A percentile compares a stretch with the other conserved stretches of the same genome.
Evolutionary conservation across 2,888 invertebrate species (phyloP).

Genomic region (Cephus runcator): DNA sequence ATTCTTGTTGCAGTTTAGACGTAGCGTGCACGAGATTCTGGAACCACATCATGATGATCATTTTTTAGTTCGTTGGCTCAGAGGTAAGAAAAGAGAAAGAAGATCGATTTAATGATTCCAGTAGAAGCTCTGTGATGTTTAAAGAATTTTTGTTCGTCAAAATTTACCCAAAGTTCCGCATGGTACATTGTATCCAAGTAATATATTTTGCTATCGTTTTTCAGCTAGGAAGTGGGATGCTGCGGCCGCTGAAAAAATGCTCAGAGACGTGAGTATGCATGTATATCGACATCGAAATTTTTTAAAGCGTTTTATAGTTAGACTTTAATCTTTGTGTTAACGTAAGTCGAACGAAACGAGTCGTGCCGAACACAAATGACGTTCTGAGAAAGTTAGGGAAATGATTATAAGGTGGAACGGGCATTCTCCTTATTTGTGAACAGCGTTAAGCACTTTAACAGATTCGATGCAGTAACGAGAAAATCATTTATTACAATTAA

Average conservation of each 20-base stretch:
- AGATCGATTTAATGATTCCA: neutral
- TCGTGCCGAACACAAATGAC: neutral
- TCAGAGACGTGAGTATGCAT: conserved; percentile 79
- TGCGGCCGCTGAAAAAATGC: conserved; percentile 91
- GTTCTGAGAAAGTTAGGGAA: neutral
- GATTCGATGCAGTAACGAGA: neutral
- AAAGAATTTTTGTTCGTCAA: conserved; percentile 6
- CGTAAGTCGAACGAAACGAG: neutral
- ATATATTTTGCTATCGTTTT: neutral
- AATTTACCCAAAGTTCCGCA: neutral
- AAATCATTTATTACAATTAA: neutral
- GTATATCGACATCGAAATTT: neutral
- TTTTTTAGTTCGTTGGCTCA: conserved; percentile 82
- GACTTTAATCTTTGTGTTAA: neutral
- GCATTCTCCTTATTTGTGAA: conserved; percentile 3
- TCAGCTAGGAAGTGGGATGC: conserved; percentile 87
- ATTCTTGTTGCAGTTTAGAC: conserved; percentile 76
- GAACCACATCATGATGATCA: conserved; percentile 82
- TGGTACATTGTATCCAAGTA: neutral
- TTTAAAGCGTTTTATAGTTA: neutral
- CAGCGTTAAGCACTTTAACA: neutral
- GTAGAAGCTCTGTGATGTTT: neutral
- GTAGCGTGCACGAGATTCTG: conserved; percentile 74
- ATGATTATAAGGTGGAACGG: conserved; percentile 5
- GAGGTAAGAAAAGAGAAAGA: conserved; percentile 70